A percentile compares a stretch with the other conserved stretches of the same genome.
These are phyloP conservation scores for Hucho hucho DNA, from an alignment of 2,113 vertebrate genomes.

Conservation along the genomic window DNA sequence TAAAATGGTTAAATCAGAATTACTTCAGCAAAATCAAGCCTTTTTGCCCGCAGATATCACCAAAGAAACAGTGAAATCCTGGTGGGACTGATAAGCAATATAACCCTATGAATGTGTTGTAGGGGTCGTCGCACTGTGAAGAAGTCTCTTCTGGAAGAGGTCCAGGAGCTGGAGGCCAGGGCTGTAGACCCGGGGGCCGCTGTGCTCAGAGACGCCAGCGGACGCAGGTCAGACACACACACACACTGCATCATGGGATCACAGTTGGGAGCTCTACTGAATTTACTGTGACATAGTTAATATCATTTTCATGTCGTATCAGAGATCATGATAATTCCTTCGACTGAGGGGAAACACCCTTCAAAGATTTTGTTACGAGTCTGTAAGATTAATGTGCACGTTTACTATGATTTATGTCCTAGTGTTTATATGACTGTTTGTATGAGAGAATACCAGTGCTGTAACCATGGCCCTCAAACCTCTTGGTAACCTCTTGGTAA, in stretches of 20 bases:
- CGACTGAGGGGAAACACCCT: too few species aligned
- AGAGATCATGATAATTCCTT: too few species aligned
- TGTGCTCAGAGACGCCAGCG: constrained; percentile 88
- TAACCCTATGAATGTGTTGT: constrained; percentile 30
- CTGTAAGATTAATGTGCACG: too few species aligned
- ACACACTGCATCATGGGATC: constrained; percentile 12
- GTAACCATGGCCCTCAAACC: constrained; percentile 10
- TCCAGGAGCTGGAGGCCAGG: constrained; percentile 92
- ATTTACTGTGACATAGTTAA: background rate
- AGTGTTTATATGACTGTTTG: background rate
- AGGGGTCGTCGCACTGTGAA: constrained; percentile 88
- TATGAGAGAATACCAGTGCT: background rate
- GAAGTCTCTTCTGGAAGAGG: constrained; percentile 94
- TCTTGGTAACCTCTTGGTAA: constrained; percentile 18
- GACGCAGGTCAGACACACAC: constrained; percentile 83
- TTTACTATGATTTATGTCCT: background rate
- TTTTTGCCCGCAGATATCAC: too few species aligned
- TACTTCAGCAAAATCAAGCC: too few species aligned
- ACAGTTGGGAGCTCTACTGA: background rate
- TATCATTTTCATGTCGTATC: background rate
- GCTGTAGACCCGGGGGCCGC: constrained; percentile 88
- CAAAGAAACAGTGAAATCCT: too few species aligned
- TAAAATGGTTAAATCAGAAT: too few species aligned
- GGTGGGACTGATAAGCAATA: too few species aligned
- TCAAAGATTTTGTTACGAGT: too few species aligned